A percentile compares a stretch with the other conserved stretches of the same genome.
These are phyloP conservation scores for Lagodon rhomboides DNA, from an alignment of 2,797 vertebrate species.

Conservation along the genomic window DNA sequence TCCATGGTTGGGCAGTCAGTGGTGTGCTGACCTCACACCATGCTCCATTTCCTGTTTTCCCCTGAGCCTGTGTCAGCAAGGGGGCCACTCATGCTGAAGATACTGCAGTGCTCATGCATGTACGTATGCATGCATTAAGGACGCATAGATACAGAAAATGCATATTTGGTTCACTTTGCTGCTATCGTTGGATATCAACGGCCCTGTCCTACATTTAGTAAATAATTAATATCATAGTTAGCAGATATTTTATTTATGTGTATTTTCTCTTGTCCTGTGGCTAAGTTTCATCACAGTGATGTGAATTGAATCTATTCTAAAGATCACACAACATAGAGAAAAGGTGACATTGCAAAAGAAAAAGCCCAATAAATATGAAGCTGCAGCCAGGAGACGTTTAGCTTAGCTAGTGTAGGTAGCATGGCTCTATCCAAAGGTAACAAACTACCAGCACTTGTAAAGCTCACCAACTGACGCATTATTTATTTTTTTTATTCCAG, in stretches of 20 bases:
- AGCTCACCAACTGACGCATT: neutral
- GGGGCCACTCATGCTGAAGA: constrained; percentile 42
- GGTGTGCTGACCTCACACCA: constrained; percentile 77
- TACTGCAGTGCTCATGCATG: constrained; percentile 26
- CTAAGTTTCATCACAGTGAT: neutral
- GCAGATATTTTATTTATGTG: too few relatives aligned
- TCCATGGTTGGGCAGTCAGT: constrained; percentile 63
- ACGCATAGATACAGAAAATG: constrained; percentile 16
- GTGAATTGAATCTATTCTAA: neutral
- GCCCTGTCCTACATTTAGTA: neutral
- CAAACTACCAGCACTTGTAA: neutral
- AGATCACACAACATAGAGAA: neutral
- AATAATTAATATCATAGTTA: constrained; percentile 12
- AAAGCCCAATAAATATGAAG: neutral
- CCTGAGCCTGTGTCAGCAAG: constrained; percentile 66
- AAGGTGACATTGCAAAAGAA: neutral
- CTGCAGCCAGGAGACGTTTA: neutral
- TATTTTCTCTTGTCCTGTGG: neutral
- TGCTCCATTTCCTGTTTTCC: constrained; percentile 79
- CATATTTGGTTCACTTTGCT: neutral
- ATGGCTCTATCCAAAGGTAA: neutral
- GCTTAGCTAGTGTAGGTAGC: too few relatives aligned
- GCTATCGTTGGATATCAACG: neutral
- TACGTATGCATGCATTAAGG: constrained; percentile 26
- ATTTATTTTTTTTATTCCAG: neutral